Percentiles rank a stretch among this genome's conserved stretches.
phyloP scores from a whole-genome alignment of 2,113 vertebrate genomes.

The Rana temporaria region DNA sequence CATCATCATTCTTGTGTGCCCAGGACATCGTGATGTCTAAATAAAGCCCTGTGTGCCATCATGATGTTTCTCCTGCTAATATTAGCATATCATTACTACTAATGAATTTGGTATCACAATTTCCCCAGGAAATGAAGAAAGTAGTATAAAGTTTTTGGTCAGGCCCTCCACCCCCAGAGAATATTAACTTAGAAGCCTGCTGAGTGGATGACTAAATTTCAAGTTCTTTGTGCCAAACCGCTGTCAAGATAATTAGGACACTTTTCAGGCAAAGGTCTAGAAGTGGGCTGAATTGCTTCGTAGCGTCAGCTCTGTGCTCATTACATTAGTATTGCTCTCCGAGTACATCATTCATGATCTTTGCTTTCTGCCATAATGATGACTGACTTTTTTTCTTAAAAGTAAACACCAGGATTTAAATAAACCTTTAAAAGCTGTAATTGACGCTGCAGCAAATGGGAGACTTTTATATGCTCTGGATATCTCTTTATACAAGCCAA shows the following conservation, averaged over 20 bases:
- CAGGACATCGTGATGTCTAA: too few species aligned
- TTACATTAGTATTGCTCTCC: slow-evolving; percentile 35
- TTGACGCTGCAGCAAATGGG: not conserved
- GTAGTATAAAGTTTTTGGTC: slow-evolving; percentile 1
- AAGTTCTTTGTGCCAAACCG: slow-evolving; percentile 33
- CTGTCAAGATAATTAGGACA: slow-evolving; percentile 57
- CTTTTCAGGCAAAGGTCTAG: slow-evolving; percentile 53
- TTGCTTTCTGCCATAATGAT: slow-evolving; percentile 36
- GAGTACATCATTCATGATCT: slow-evolving; percentile 48
- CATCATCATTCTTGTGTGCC: too few species aligned
- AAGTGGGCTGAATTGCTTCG: slow-evolving; percentile 49
- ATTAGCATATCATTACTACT: too few species aligned
- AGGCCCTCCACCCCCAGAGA: not conserved
- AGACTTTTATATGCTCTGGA: not conserved
- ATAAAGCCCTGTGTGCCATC: too few species aligned
- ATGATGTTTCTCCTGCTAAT: too few species aligned
- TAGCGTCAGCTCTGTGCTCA: slow-evolving; percentile 46
- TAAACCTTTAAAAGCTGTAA: slow-evolving; percentile 12
- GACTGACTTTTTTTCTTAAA: slow-evolving; percentile 35
- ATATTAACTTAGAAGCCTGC: slow-evolving; percentile 37
- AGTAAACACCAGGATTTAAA: slow-evolving; percentile 41
- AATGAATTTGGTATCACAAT: too few species aligned
- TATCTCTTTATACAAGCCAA: too few species aligned
- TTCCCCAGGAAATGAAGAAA: not conserved
- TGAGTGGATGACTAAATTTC: slow-evolving; percentile 45